Conservation (phyloP, 2,113 vertebrate genomes). For the Sterrhoptilus dennistouni region DNA sequence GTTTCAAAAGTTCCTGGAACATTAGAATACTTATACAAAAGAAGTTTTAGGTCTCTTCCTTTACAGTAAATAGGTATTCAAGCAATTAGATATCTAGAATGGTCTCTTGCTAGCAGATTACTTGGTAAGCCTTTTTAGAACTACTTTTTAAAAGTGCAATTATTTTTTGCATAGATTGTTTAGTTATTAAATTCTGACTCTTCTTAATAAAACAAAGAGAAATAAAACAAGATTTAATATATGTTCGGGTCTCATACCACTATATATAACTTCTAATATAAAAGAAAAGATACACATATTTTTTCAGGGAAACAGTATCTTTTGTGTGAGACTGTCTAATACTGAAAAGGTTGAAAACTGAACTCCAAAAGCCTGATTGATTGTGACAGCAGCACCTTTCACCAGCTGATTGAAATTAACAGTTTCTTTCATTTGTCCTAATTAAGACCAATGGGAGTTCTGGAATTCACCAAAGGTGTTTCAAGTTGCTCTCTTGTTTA, state of each 20-base stretch:
- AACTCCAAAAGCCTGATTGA: constrained; percentile 64
- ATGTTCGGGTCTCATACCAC: background rate
- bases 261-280: background rate
- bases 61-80: background rate
- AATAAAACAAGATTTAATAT: background rate
- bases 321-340: constrained; percentile 35
- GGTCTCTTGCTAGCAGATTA: background rate
- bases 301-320: constrained; percentile 49
- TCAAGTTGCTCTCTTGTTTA: constrained; percentile 66
- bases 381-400: constrained; percentile 59
- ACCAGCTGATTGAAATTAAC: constrained; percentile 76
- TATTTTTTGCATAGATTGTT: background rate
- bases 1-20: background rate
- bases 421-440: constrained; percentile 76
- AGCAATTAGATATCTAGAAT: background rate
- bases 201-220: background rate
- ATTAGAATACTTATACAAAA: background rate
- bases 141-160: background rate
- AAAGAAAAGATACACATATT: background rate
- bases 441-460: constrained; percentile 77
- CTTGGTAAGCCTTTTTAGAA: background rate
- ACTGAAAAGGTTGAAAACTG: constrained; percentile 61
- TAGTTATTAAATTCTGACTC: background rate
- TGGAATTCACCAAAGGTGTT: constrained; percentile 72
- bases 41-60: background rate